Base-by-base conservation (phyloP, 2,797 vertebrate genomes). In the Pygocentrus nattereri region DNA sequence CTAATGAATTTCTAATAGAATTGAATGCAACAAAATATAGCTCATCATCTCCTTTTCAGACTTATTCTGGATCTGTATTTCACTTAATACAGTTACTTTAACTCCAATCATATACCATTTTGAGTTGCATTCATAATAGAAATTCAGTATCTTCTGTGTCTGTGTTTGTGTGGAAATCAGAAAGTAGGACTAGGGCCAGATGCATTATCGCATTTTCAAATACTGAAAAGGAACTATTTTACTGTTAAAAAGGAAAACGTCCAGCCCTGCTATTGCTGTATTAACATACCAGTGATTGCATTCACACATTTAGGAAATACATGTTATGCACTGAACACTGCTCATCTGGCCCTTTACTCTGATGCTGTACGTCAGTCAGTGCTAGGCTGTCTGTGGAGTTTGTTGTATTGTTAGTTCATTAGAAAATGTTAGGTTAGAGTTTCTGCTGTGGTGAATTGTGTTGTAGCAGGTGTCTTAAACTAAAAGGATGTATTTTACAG, bases 1-100 rank as follows among this genome's bases (percentile, higher is more conserved):
- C 77, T 91, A 85, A 81, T 87, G 91, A 86, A 87, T 91, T 93
- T 92, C 84, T 84, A 31, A 69, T 34, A 52, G 54, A 85, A 71
- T 44, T 75, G 12, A 82, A 71, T 77, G 52, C 47, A 72, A 49
- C 49, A 72, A n/a, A 19, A 54, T 64, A 23, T 67, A 1, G 18
- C 19, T 34, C 2, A 34, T 34, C 6, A 34, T 6, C 34, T 34
- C 34, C 34, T 34, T 6, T 34, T 34, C 6, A 34, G 34, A 34
- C 34, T 34, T 34, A 2, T 34, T 34, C 34, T 34, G 4, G 8
- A n/a, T n/a, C 50, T 52, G 19, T n/a, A 56, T 5, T 30, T 12
- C 27, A 30, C 23, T 25, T 59, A n/a, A n/a, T n/a, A n/a, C 2
- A 47, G 47, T 47, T 27, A 64, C 5, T 67, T 11, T 21, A 18